Percentiles rank a stretch among this genome's conserved stretches.
phyloP scores from a whole-genome alignment of 2,888 invertebrate genomes.

The Gibbula magus region DNA sequence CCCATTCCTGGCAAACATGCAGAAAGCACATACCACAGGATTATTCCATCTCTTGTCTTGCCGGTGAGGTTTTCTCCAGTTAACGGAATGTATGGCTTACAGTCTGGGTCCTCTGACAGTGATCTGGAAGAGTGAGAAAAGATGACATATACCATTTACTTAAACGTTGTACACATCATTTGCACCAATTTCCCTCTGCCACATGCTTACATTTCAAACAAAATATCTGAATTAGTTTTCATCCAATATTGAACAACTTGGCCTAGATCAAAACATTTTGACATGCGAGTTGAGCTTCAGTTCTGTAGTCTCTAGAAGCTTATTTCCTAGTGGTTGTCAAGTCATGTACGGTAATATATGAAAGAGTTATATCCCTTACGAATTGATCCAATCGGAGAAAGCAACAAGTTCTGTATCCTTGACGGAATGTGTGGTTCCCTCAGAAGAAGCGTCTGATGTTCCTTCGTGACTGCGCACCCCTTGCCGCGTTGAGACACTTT shows the following conservation, averaged over 20 bases:
- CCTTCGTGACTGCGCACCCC: constrained; percentile 94
- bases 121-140: constrained; percentile 61
- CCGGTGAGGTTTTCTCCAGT: constrained; percentile 94
- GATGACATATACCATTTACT: no score
- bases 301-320: no score
- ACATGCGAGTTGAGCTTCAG: no score
- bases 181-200: no score
- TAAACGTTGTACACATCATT: no score
- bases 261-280: no score
- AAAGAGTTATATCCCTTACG: constrained; percentile 58
- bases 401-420: constrained; percentile 88
- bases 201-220: no score
- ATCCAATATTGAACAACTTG: no score
- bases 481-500: constrained; percentile 91
- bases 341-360: no score
- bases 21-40: constrained; percentile 84
- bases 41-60: constrained; percentile 95
- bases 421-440: constrained; percentile 88
- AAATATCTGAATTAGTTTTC: no score
- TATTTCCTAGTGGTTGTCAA: no score
- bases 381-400: constrained; percentile 98
- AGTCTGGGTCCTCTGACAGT: constrained; percentile 90
- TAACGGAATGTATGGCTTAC: constrained; percentile 90
- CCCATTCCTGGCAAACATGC: no score
- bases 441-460: constrained; percentile 94